phyloP scores from a whole-genome alignment of 37 sponge, comb jelly and placozoan genomes.

The Aphrocallistes beatrix region DNA sequence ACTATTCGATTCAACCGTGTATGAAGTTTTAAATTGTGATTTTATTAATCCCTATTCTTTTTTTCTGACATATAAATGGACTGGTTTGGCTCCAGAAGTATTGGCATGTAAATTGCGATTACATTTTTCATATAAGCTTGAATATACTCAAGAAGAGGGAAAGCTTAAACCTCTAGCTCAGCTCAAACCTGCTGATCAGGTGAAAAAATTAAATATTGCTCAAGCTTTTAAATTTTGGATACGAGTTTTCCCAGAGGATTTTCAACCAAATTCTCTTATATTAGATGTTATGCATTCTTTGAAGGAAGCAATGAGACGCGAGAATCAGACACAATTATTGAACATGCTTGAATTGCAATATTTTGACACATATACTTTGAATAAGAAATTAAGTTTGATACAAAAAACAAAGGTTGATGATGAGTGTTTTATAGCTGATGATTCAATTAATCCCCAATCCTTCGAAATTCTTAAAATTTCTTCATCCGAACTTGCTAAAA shows the following conservation, averaged over 20 bases:
- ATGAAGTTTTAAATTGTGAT: neutral
- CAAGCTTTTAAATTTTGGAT: neutral
- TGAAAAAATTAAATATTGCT: neutral
- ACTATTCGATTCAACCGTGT: neutral
- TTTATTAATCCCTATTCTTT: neutral
- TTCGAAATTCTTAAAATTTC: neutral
- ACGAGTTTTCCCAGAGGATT: neutral
- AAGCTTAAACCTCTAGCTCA: neutral
- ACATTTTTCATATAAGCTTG: neutral
- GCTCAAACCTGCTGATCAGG: neutral
- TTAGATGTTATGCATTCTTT: neutral
- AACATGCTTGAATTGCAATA: neutral
- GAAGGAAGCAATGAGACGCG: neutral
- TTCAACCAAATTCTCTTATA: neutral
- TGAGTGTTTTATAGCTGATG: neutral
- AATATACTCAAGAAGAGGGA: neutral
- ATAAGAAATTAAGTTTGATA: neutral
- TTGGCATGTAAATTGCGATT: neutral
- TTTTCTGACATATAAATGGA: neutral
- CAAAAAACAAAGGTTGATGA: neutral
- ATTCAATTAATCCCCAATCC: neutral
- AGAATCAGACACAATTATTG: neutral
- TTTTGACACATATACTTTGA: neutral
- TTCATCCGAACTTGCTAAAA: neutral
- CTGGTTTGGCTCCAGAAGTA: neutral